These are phyloP conservation scores for Drymodes brunneopygia DNA, from an alignment of 2,113 vertebrate genomes.

Conservation along the genomic window DNA sequence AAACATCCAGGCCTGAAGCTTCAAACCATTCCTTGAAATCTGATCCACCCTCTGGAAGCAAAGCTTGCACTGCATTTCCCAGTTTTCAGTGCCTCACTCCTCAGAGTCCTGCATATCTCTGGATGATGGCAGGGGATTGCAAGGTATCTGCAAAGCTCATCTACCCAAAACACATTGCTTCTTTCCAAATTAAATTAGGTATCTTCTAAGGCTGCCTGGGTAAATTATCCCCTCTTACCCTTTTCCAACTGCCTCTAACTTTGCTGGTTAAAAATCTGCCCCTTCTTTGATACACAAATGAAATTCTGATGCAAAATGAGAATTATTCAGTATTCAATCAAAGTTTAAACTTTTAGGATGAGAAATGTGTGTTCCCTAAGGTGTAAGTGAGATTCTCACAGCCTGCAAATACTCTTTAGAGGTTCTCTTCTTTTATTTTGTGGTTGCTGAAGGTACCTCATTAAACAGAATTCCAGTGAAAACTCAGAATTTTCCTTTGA, in stretches of 20 bases:
- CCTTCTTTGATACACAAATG: not conserved
- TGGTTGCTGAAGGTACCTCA: not conserved
- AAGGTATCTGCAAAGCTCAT: not conserved
- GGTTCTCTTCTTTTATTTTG: not conserved
- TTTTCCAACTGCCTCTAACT: not conserved
- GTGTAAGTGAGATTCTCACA: not conserved
- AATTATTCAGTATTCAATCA: not conserved
- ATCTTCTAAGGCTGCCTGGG: not conserved
- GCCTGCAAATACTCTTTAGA: not conserved
- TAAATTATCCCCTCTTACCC: not conserved
- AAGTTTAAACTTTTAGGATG: not conserved
- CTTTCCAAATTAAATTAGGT: not conserved
- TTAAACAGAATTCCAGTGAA: not conserved
- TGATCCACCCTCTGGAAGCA: not conserved
- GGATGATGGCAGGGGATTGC: not conserved
- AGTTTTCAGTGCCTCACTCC: not conserved
- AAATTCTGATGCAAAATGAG: not conserved
- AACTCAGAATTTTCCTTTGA: not conserved
- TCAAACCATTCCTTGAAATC: not conserved
- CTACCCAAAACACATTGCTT: not conserved
- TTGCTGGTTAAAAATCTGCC: not conserved
- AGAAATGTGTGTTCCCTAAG: not conserved
- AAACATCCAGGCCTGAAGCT: not conserved
- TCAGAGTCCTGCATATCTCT: fast-evolving
- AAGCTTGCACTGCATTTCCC: not conserved